phyloP scores from a whole-genome alignment of 2,888 invertebrate genomes.

The Dolichopus griseipennis region DNA sequence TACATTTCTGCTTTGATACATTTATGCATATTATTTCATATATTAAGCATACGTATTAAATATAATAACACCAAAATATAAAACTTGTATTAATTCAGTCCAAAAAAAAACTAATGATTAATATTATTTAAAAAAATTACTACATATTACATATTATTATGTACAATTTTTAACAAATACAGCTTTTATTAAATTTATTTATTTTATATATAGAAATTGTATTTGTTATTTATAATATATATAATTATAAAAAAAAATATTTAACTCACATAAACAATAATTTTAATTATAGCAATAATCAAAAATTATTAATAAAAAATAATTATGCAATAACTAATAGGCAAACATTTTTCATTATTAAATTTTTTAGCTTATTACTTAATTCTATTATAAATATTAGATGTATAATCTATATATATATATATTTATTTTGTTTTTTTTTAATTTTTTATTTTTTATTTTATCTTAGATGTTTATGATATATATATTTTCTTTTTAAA shows the following conservation, averaged over 20 bases:
- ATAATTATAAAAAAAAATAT: no score
- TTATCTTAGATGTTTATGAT: not conserved
- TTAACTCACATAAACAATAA: no score
- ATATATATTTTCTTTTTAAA: not conserved
- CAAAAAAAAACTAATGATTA: not conserved
- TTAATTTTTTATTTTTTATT: not conserved
- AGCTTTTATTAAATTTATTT: no score
- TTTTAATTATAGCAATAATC: no score
- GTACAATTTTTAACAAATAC: no score
- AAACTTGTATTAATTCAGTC: not conserved
- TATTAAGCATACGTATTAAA: no score
- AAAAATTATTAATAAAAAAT: no score
- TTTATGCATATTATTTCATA: no score
- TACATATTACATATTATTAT: no score
- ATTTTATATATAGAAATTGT: no score
- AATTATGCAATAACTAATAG: not conserved
- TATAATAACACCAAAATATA: constrained; percentile 7
- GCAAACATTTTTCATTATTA: not conserved
- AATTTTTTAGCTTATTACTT: not conserved
- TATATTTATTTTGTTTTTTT: not conserved
- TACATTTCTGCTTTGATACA: no score
- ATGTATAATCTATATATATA: not conserved
- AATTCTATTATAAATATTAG: not conserved
- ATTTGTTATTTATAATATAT: no score
- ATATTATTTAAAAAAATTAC: not conserved